phyloP scores from a whole-genome alignment of 2,888 invertebrate genomes.

The Ceratothoa steindachneri region DNA sequence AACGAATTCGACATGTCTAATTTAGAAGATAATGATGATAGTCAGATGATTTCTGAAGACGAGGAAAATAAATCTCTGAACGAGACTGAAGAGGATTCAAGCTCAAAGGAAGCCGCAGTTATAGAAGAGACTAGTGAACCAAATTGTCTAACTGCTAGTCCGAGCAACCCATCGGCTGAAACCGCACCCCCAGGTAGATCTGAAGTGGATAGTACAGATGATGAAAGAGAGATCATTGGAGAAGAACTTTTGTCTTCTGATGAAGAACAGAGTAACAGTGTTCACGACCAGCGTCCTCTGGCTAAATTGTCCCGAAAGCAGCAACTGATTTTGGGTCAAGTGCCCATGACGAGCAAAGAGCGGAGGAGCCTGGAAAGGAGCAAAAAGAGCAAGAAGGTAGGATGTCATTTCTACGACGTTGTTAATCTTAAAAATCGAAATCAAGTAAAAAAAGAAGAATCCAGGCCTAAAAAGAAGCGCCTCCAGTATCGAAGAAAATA shows the following conservation, averaged over 20 bases:
- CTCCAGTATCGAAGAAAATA: no score
- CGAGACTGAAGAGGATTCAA: background rate
- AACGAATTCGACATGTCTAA: no score
- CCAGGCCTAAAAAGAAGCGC: background rate
- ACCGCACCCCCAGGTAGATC: background rate
- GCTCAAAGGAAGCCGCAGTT: background rate
- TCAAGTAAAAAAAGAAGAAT: slow-evolving; percentile 1
- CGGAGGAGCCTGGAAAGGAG: slow-evolving; percentile 14
- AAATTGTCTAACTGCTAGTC: no score
- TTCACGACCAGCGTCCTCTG: background rate
- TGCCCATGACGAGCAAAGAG: background rate
- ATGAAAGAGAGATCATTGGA: background rate
- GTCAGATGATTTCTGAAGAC: background rate
- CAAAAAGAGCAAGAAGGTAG: slow-evolving; percentile 32
- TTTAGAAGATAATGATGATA: background rate
- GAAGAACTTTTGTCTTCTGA: slow-evolving; percentile 4
- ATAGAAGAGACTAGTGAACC: no score
- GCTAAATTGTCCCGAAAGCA: background rate
- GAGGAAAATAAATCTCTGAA: background rate
- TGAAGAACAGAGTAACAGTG: background rate
- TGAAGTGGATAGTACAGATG: background rate
- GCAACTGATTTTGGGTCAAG: background rate
- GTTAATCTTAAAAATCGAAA: slow-evolving; percentile 37
- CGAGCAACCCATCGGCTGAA: no score
- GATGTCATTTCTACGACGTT: slow-evolving; percentile 38